Evolutionary conservation across 2,113 vertebrate genomes (phyloP).

Genomic region (Salvelinus sp.): DNA sequence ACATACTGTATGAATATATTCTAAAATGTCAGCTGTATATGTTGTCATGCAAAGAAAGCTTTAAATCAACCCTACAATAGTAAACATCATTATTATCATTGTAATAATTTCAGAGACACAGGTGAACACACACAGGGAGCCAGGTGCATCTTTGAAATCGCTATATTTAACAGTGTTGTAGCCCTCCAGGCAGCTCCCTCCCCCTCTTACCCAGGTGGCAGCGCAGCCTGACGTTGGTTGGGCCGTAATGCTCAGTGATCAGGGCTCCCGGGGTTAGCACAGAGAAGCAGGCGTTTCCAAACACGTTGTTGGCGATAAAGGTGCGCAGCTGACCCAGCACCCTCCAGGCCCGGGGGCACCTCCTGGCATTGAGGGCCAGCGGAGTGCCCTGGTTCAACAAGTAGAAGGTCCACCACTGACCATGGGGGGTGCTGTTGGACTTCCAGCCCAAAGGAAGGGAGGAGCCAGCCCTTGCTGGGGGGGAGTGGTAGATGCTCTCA

Average conservation of each 20-base stretch:
- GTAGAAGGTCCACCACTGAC: conserved; percentile 96
- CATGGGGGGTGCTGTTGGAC: conserved; percentile 87
- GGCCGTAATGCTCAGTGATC: conserved; percentile 92
- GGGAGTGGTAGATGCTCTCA: conserved; percentile 87
- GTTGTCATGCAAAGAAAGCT: neutral
- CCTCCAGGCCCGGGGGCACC: conserved; percentile 93
- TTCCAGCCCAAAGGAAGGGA: conserved; percentile 93
- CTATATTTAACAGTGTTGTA: conserved; percentile 10
- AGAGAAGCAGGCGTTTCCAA: conserved; percentile 96
- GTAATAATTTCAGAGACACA: neutral
- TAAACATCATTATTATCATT: conserved; percentile 17
- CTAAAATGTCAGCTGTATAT: too few relatives aligned
- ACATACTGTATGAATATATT: neutral
- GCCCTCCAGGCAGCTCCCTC: conserved; percentile 8
- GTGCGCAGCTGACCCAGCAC: conserved; percentile 94
- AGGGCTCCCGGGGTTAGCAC: conserved; percentile 89
- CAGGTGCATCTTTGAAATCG: too few relatives aligned
- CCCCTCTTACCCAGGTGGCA: conserved; percentile 86
- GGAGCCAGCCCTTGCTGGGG: conserved; percentile 82
- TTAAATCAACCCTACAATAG: neutral
- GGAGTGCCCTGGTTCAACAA: conserved; percentile 94
- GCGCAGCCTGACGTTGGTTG: conserved; percentile 94
- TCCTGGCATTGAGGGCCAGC: conserved; percentile 89
- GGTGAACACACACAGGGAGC: neutral
- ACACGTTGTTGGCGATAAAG: conserved; percentile 96